A percentile compares a stretch with the other conserved stretches of the same genome.
Conservation (phyloP, 1,140 invertebrate genomes). For the Brachionus asplanchnoidis region DNA sequence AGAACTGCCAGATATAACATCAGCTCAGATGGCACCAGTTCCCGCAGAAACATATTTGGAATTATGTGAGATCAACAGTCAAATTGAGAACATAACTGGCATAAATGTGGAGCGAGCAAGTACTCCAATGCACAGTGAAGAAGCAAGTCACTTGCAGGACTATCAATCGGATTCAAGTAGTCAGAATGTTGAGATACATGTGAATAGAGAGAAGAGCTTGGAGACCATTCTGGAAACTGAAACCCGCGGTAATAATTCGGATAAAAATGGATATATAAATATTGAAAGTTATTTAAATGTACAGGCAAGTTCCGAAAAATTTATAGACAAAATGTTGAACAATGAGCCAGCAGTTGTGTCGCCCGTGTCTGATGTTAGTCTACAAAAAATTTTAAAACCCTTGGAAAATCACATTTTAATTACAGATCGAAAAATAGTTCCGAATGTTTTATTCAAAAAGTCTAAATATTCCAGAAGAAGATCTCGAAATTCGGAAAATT, state of each 20-base stretch:
- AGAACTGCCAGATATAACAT: neutral
- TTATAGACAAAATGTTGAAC: neutral
- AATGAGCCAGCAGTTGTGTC: neutral
- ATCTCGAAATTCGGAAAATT: neutral
- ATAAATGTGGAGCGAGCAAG: neutral
- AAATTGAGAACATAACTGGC: neutral
- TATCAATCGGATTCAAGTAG: neutral
- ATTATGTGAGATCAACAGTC: neutral
- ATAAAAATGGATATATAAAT: constrained; percentile 8
- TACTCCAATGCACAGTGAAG: neutral
- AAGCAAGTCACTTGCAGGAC: neutral
- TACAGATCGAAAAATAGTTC: constrained; percentile 5
- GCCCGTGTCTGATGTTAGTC: neutral
- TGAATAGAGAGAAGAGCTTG: neutral
- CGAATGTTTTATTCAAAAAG: neutral
- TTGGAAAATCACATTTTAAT: constrained; percentile 10
- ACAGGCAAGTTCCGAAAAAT: constrained; percentile 9
- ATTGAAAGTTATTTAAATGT: constrained; percentile 7
- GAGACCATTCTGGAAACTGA: neutral
- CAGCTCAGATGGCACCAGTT: neutral
- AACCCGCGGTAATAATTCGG: neutral
- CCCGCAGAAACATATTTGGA: neutral
- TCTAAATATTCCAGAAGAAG: neutral
- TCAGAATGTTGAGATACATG: neutral
- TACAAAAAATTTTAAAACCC: neutral